Base-by-base conservation (phyloP, 92 coral and sea anemone species). In the Umimayanthus kanabou region DNA sequence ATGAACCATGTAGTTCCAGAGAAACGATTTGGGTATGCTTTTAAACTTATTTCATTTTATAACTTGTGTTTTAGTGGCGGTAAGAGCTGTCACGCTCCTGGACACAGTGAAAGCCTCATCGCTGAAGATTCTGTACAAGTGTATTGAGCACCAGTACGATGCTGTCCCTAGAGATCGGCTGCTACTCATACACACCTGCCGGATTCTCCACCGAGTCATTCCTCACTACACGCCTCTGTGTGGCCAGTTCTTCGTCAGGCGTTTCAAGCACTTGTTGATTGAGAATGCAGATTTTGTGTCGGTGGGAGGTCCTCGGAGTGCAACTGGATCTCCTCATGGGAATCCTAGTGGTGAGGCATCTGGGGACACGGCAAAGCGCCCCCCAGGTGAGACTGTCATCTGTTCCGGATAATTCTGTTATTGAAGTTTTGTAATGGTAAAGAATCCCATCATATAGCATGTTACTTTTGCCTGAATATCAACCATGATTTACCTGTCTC, bases 261-360 rank as follows among this genome's bases (percentile, higher is more conserved):
- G 99, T 16, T 97, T 97, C 88, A 97, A 96, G 70, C 99, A 97
- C 87, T 90, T 97, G 76, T 89, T 97, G 61, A 96, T 97, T 50
- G 99, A 97, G 73, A 97, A 97, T 88, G 98, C 99, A 45, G 98
- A 96, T 79, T 93, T 96, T 85, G 98, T 95, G 67, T 94, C 98
- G 45, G 93, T 93, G 66, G 98, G 97, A 39, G 90, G 98, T 86
- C 93, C 98, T 29, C 94, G 95, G 25, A 84, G 92, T 39, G 80
- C 93, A 22, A 92, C 94, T 22, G 95, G 93, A 16, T 76, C 94
- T 18, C 84, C 91, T 39, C 89, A 92, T 74, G 85, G 85, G 15
- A 90, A 81, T 65, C 92, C 92, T 39, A 89, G 86, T 78, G 91
- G 94, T 64, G 98, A 93, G 85, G 82, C 88, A 14, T 64, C 93